Evolutionary conservation across 1,140 invertebrate genomes (phyloP), one percentile per base, ranked within the genome.

Genomic region (Macrosteles quadrilineatus): DNA sequence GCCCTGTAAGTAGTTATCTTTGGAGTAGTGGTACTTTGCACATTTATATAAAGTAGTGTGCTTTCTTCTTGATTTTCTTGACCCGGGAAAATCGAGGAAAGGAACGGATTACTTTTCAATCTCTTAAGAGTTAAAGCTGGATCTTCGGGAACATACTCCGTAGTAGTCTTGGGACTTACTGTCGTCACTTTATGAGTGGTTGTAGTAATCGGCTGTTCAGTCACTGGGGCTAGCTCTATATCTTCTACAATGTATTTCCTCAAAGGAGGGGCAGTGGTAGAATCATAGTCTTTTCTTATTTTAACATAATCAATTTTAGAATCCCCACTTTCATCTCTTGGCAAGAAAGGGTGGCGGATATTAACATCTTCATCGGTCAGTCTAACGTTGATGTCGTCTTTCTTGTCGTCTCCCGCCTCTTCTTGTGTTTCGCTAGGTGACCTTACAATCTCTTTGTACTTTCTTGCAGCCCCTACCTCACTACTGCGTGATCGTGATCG

Each of bases 261-360:
- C n/a, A 21, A 11, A 21, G 27, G 12, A 11, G 25, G 55, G 11
- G 2, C 25, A 27, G 55, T 59, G 27, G 21, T 29, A 27, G 55
- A 12, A 50, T 59, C 25, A 25, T 59, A 59, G 4, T 29, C 55
- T 59, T 11, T 59, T 59, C 55, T 59, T 30, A 29, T 27, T 30
- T 59, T 25, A 27, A 59, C 55, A 59, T 59, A 59, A 23, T 59
- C 55, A 27, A 59, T 59, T 25, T 59, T 25, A 25, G n/a, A 3
- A 50, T 63, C 62, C 9, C 57, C 30, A 6, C 30, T 50, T 14
- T n/a, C 50, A 47, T 70, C 69, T 40, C 29, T 68, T 19, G 69
- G 66, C 0, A 71, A 21, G 66, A 67, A 69, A 36, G 72, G 67
- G 36, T 71, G 72, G 31, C 69, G 64, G 53, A 47, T 66, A 50